Evolutionary conservation across 2,888 invertebrate species (phyloP).

Genomic region (Epistrophe grossulariae): DNA sequence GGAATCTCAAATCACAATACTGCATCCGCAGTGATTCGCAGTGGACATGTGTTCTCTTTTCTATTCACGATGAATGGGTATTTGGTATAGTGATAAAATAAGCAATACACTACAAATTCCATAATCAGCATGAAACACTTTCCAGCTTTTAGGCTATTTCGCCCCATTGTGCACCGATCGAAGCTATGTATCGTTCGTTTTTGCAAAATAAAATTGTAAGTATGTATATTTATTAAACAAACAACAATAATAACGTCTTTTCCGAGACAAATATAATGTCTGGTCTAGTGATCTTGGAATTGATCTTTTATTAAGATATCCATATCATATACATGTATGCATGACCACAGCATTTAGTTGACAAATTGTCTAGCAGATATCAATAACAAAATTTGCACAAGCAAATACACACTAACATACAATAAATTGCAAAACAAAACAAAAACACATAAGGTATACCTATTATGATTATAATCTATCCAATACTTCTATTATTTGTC

Average conservation of each 20-base stretch:
- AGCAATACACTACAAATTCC: too few relatives aligned
- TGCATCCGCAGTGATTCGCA: too few relatives aligned
- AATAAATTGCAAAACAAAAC: background rate
- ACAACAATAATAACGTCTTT: constrained; percentile 10
- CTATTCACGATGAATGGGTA: too few relatives aligned
- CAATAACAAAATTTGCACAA: constrained; percentile 35
- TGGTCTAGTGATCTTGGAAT: constrained; percentile 49
- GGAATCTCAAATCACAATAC: too few relatives aligned
- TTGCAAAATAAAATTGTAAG: constrained; percentile 13
- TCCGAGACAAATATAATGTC: constrained; percentile 12
- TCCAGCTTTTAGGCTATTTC: too few relatives aligned
- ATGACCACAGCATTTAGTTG: constrained; percentile 36
- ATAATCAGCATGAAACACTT: too few relatives aligned
- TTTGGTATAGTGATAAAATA: too few relatives aligned
- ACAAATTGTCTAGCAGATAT: constrained; percentile 52
- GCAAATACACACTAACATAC: background rate
- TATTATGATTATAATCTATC: constrained; percentile 30
- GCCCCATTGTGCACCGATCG: background rate
- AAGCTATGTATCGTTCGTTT: background rate
- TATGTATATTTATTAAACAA: constrained; percentile 30
- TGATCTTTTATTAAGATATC: constrained; percentile 1
- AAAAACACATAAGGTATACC: background rate
- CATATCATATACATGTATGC: background rate
- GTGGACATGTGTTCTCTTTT: too few relatives aligned
- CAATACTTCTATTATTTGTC: background rate